Evolutionary conservation across 2,113 vertebrate genomes (phyloP), one percentile per base, ranked within the genome.

Genomic region (Laterallus jamaicensis): DNA sequence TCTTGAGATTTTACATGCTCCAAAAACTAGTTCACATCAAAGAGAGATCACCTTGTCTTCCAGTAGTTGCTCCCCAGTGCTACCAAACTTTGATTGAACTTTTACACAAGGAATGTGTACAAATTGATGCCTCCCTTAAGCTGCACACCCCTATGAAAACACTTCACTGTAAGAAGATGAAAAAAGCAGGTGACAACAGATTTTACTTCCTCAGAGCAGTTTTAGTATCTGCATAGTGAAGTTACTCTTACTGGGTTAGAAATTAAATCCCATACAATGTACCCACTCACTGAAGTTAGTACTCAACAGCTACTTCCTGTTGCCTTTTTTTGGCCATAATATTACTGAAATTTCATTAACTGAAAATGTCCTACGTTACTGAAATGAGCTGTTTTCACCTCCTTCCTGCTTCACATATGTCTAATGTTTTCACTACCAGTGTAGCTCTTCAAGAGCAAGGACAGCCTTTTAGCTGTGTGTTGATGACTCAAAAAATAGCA

Each of bases 141-240:
- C 37, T 58, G 24, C 13, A 49, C 4, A 58, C 5, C 25, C 24
- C 26, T 44, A 9, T 8, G 25, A 84, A 91, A 86, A 85, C 19
- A 20, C 20, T 87, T 90, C 66, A 68, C 1, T 64, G n/a, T 85
- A 31, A 94, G 35, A 84, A 90, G 42, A 79, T 87, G 8, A 21
- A 22, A 95, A 87, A 87, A 79, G 4, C 10, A 79, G 42, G 26
- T 31, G 78, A 58, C 6, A 69, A 63, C 21, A 64, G 17, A 92
- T 89, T 63, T 70, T 31, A 91, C 82, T 91, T 93, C 42, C 47
- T 84, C 81, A 87, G 81, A 6, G 18, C 50, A 68, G 54, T 91
- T 87, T 56, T 64, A 79, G 77, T 82, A 85, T 54, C 13, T 60
- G 69, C 11, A 5, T 42, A 85, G 50, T 78, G 35, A 71, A 75